Evolutionary conservation across 2,888 invertebrate genomes (phyloP), one percentile per base, ranked within the genome.

Genomic region (Nephrocerus scutellatus): DNA sequence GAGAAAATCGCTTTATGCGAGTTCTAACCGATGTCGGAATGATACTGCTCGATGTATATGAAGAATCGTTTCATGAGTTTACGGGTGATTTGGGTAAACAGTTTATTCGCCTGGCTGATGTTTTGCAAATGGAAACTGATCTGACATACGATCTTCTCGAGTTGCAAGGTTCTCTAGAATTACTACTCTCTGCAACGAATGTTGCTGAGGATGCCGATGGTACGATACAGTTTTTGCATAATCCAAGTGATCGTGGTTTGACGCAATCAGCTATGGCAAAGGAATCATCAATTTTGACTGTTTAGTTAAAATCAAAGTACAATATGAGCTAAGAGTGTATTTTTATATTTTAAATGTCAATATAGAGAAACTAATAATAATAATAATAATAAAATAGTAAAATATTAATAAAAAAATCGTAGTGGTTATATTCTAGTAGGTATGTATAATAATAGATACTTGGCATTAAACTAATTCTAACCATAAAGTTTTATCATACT

Each of bases 11-110:
- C 47, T 90, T 84, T 64, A 82, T 82, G 42, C 73, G 80, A 41
- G 75, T 82, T 7, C 62, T 93, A 1, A 72, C 84, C 36, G 82
- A 86, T 67, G 82, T 85, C 10, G 72, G 79, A 3, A 80, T 82
- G 66, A 74, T 79, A 14, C 74, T 92, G 42, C 63, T 90, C 44
- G 87, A 87, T 70, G 75, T 82, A 2, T 85, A 81, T 62, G 82
- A 81, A 53, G 75, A 74, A 39, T 72, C 71, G 52, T 64, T 82
- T n/a, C 72, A 76, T 47, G 66, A 73, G 48, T 73, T 81, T 52
- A 76, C 79, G 16, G 74, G 79, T 13, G 72, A 76, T 41, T 71
- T 82, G 25, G 72, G 79, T 29, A 70, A 73, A 45, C 66, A 79
- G 43, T 76, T 88, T 50, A 70, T 72, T 36, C 65, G 73, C 8